These are phyloP conservation scores for Cephus pygmeus DNA, from an alignment of 2,888 invertebrate genomes.

Conservation along the genomic window DNA sequence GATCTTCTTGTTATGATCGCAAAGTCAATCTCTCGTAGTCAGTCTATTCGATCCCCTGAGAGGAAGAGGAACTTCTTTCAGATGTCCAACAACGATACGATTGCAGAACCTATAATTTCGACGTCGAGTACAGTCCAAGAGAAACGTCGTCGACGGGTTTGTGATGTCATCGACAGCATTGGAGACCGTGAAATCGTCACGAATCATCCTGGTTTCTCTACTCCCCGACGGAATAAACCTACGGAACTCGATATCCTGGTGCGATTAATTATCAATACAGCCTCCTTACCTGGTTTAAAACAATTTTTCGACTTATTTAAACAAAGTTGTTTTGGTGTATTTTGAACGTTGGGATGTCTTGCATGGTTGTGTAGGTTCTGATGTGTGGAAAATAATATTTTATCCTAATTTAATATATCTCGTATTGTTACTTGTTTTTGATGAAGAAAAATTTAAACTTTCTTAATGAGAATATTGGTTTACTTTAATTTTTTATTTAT, in stretches of 20 bases:
- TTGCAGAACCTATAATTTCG: conserved; percentile 5
- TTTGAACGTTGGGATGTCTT: neutral
- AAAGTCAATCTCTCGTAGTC: neutral
- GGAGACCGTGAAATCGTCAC: conserved; percentile 31
- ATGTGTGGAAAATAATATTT: neutral
- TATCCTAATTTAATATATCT: neutral
- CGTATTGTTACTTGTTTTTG: conserved; percentile 1
- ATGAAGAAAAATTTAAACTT: neutral
- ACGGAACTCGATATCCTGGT: conserved; percentile 15
- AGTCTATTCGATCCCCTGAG: neutral
- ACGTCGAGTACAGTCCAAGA: conserved; percentile 6
- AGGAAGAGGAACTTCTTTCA: conserved; percentile 5
- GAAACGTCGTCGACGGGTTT: conserved; percentile 41
- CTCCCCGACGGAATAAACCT: conserved; percentile 29
- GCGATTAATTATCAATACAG: neutral
- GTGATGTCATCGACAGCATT: conserved; percentile 50
- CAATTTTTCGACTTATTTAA: neutral
- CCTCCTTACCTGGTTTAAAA: neutral
- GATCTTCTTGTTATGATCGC: neutral
- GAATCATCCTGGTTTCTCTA: conserved; percentile 23
- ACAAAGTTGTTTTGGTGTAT: neutral
- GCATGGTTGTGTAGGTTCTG: neutral
- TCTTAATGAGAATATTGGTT: neutral
- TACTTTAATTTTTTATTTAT: neutral
- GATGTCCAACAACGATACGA: neutral